Evolutionary conservation across 2,797 vertebrate species (phyloP), one percentile per base, ranked within the genome.

Genomic region (Podarcis lilfordi): DNA sequence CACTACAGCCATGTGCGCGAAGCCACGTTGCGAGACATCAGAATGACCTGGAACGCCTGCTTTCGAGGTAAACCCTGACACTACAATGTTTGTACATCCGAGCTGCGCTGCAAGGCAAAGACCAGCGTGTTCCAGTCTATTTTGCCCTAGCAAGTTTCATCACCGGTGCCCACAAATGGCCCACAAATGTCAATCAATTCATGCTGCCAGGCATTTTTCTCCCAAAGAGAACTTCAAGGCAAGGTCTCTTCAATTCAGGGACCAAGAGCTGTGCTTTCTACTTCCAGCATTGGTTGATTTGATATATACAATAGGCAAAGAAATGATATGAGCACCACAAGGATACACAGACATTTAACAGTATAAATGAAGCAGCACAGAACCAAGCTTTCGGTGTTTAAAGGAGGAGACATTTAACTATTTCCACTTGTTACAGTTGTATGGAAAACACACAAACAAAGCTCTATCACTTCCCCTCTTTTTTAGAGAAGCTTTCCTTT

Each of bases 1-100:
- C 98, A 98, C 89, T 97, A 96, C 92, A 96, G 96, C 97, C 98
- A 98, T 94, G 97, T 98, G 98, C 94, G 82, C 89, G 45, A 55
- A 88, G 95, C 96, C 97, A 98, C 97, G 92, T 97, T 97, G 94
- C 61, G 91, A 95, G 90, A 93, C 96, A 96, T 94, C 95, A 95
- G 94, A 91, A 75, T 93, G 95, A 96, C 96, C 96, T 95, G 85
- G 90, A 95, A 95, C 90, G 94, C 95, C 95, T 86, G 95, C 91
- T 91, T 77, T 84, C 91, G 96, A 97, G 97, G 97, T 97, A 97
- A 97, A 96, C 94, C 95, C 96, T 96, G 97, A 96, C 93, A 91
- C 95, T 87, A 27, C 40, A 83, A 96, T 85, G 93, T 90, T 88
- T 45, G 92, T 80, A 93, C 91, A 68, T 23, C 93, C 90, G 25